Conservation (phyloP, 2,797 vertebrate species). For the Microcaecilia unicolor region DNA sequence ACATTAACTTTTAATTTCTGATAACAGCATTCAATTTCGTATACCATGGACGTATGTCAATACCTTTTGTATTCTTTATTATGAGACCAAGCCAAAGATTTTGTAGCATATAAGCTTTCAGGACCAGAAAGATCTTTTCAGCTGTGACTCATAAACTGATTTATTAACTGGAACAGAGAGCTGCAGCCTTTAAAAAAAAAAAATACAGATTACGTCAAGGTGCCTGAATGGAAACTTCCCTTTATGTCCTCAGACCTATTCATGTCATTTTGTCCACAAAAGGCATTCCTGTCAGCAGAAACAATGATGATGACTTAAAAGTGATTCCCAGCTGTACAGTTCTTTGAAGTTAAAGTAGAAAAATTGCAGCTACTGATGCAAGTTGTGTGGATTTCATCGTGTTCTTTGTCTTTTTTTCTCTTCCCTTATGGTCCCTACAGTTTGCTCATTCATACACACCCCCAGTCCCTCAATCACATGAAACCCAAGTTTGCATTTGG, state of each 20-base stretch:
- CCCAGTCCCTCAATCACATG: not conserved
- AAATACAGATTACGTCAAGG: not conserved
- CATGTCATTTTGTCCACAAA: constrained; percentile 13
- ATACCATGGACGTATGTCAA: too few species aligned
- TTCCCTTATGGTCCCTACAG: not conserved
- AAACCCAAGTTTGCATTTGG: constrained; percentile 1
- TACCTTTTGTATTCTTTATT: too few species aligned
- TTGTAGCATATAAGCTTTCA: too few species aligned
- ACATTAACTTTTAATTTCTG: too few species aligned
- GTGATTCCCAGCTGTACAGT: not conserved
- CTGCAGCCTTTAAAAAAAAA: not conserved
- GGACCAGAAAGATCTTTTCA: too few species aligned
- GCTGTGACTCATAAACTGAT: constrained; percentile 3
- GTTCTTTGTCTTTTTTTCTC: not conserved
- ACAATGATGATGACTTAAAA: constrained; percentile 8
- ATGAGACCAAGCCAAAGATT: too few species aligned
- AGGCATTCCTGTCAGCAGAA: constrained; percentile 12
- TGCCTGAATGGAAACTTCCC: not conserved
- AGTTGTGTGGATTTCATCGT: not conserved
- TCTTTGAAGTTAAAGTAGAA: constrained; percentile 16
- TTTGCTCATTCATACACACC: not conserved
- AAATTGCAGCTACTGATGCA: constrained; percentile 1
- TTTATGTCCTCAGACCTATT: not conserved
- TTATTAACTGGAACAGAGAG: constrained; percentile 3
- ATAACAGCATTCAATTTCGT: too few species aligned